Evolutionary conservation across 2,113 vertebrate genomes (phyloP), one percentile per base, ranked within the genome.

Genomic region (Nerophis lumbriciformis): DNA sequence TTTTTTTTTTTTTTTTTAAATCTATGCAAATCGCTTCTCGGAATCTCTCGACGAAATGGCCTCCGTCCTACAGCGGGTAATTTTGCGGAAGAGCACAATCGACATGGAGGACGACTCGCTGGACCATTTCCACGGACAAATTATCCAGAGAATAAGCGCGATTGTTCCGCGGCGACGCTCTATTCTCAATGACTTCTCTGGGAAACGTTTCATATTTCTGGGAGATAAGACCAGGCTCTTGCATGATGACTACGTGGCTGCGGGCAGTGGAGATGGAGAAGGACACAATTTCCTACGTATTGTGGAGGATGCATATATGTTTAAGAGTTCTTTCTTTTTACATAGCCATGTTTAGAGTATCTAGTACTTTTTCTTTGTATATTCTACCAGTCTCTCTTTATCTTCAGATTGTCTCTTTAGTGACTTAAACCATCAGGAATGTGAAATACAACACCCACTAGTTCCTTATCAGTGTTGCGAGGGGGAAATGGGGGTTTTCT

Each of bases 111-210:
- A 71, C 6, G 49, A 70, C 60, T 45, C 10, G 63, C 65, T 71
- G 61, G 68, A 12, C 49, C 37, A 36, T 71, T 50, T 19, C 11
- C 57, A 53, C 4, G n/a, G 49, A 39, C 14, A 38, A 58, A 51
- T 65, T 54, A 75, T 66, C 38, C 54, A 4, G 10, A 66, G 71
- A 66, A 64, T 28, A 70, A 47, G 21, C 10, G 1, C 45, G 48
- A 78, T 38, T 3, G 51, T 51, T 65, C 53, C 21, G 53, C 4
- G 19, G 19, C 53, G 16, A 77, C 62, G 54, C 9, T 4, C 49
- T 55, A 52, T 13, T 56, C 8, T 16, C 12, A 57, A 69, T 63
- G 39, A 68, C 51, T 55, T 68, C 36, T 53, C 61, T 35, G 8
- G 19, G 56, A 44, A 69, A 28, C 28, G 28, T 28, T 28, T 59